Conservation (phyloP, 2,888 invertebrate genomes). For the Drosophila pullipes region DNA sequence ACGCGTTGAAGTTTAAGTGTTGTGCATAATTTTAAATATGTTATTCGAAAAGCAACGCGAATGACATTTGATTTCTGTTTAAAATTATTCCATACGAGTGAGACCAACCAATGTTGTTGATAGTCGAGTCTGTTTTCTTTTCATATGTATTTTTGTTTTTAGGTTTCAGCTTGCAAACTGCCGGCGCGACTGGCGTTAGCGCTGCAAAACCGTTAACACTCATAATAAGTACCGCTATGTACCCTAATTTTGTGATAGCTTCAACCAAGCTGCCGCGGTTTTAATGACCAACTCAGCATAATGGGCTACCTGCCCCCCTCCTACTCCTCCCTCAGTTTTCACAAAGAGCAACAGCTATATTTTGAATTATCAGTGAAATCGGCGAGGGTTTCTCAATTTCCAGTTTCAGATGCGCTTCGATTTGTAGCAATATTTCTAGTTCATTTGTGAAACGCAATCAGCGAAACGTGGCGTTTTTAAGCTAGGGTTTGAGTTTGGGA, state of each 20-base stretch:
- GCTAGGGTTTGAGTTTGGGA: constrained; percentile 16
- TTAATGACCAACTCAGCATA: constrained; percentile 75
- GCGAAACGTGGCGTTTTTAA: constrained; percentile 43
- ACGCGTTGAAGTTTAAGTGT: constrained; percentile 80
- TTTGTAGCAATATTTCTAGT: constrained; percentile 66
- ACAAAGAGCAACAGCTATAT: neutral
- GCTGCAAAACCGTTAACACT: constrained; percentile 83
- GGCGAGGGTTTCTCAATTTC: constrained; percentile 57
- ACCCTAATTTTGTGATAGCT: constrained; percentile 77
- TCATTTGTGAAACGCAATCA: constrained; percentile 78
- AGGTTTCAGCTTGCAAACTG: constrained; percentile 55
- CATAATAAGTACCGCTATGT: constrained; percentile 83
- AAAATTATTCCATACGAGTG: constrained; percentile 67
- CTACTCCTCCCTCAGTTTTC: rapidly evolving
- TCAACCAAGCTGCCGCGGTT: constrained; percentile 60
- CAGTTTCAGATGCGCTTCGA: constrained; percentile 63
- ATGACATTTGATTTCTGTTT: constrained; percentile 73
- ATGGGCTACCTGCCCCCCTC: constrained; percentile 16
- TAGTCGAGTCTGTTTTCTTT: constrained; percentile 54
- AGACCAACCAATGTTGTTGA: constrained; percentile 48
- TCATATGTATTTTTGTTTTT: constrained; percentile 9
- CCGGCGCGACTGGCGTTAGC: constrained; percentile 44
- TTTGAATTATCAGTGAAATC: constrained; percentile 60
- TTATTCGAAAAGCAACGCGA: constrained; percentile 57
- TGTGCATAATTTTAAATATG: constrained; percentile 80